Evolutionary conservation across 1,140 invertebrate species (phyloP).

Genomic region (Lucilia sericata): DNA sequence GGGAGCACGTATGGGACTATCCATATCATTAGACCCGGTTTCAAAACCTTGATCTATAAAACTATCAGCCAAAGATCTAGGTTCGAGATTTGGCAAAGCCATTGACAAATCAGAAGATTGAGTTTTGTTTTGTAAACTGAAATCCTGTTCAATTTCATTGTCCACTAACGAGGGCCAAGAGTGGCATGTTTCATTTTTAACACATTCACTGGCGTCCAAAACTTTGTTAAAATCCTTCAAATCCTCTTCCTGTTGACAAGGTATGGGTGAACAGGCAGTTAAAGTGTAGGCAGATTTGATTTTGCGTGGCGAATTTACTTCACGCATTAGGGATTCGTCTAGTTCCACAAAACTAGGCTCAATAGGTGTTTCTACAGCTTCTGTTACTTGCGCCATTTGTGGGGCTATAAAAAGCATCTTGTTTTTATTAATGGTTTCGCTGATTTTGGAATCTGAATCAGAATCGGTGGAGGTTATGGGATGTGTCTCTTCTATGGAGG

Average conservation of each 20-base stretch:
- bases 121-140: conserved; percentile 42
- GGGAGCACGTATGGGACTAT: conserved; percentile 54
- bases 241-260: background rate
- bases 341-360: conserved; percentile 54
- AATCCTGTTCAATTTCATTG: background rate
- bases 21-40: conserved; percentile 61
- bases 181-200: background rate
- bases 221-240: background rate
- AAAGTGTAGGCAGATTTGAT: conserved; percentile 61
- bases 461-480: conserved; percentile 57
- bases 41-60: conserved; percentile 64
- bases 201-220: conserved; percentile 39
- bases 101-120: background rate
- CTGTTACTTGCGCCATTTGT: background rate
- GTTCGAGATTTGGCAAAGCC: conserved; percentile 4
- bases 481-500: conserved; percentile 59
- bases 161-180: conserved; percentile 31
- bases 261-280: conserved; percentile 56
- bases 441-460: conserved; percentile 55
- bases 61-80: conserved; percentile 51
- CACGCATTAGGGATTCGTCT: conserved; percentile 57
- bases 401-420: background rate
- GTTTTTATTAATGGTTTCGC: background rate
- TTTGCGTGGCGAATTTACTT: conserved; percentile 59
- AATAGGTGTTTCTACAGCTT: background rate